Evolutionary conservation across 2,113 vertebrate genomes (phyloP).

Genomic region (Otolemur garnettii): DNA sequence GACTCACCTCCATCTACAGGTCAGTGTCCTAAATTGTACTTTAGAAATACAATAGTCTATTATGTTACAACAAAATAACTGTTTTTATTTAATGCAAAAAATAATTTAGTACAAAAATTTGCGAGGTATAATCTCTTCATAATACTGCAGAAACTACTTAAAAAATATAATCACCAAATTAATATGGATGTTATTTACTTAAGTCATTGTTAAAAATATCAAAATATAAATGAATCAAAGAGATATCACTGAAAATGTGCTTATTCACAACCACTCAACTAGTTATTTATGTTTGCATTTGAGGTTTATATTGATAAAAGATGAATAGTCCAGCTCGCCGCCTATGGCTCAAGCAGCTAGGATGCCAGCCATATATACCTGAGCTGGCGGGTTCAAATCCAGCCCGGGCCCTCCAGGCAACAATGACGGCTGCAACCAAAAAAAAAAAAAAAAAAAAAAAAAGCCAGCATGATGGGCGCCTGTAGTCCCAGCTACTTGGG

Average conservation of each 20-base stretch:
- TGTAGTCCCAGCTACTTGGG: too few relatives aligned
- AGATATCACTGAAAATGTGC: neutral
- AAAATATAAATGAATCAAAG: slow-evolving; percentile 24
- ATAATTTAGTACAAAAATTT: neutral
- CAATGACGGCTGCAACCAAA: too few relatives aligned
- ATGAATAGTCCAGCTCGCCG: neutral
- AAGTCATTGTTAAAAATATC: slow-evolving; percentile 25
- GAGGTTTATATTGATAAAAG: slow-evolving; percentile 21
- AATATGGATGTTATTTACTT: neutral
- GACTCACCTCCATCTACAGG: neutral
- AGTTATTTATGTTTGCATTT: slow-evolving; percentile 29
- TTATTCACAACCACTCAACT: slow-evolving; percentile 9
- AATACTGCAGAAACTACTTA: neutral
- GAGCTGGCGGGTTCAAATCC: too few relatives aligned
- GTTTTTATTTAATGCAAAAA: slow-evolving; percentile 29
- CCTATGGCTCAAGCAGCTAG: too few relatives aligned
- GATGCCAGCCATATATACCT: too few relatives aligned
- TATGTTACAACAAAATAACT: slow-evolving; percentile 6
- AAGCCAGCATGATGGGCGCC: too few relatives aligned
- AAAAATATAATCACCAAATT: slow-evolving; percentile 38
- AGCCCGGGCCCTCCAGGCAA: too few relatives aligned
- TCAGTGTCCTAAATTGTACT: slow-evolving; percentile 10
- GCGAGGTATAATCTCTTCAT: slow-evolving; percentile 38
- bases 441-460: too few relatives aligned
- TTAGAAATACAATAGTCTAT: slow-evolving; percentile 28